Conservation (phyloP, 2,888 invertebrate genomes). For the Deilephila elpenor region DNA sequence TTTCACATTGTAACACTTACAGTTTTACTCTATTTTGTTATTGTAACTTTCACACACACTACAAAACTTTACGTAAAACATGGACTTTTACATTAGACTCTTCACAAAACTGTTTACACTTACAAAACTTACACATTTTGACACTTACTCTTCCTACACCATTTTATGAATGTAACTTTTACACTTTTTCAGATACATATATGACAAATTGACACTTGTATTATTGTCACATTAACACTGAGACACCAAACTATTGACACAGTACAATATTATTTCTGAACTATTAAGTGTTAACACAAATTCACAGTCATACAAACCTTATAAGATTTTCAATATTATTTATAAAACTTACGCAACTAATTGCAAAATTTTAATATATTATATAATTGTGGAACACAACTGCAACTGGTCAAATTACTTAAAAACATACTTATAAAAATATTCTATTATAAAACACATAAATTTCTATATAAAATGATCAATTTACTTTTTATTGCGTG, state of each 20-base stretch:
- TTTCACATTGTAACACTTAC: not conserved
- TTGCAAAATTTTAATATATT: no score
- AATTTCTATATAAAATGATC: no score
- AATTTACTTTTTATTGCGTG: no score
- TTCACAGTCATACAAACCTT: no score
- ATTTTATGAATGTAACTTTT: not conserved
- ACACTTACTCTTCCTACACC: not conserved
- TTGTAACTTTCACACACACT: not conserved
- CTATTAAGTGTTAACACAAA: no score
- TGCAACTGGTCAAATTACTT: no score
- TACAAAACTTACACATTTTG: no score
- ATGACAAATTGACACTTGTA: not conserved
- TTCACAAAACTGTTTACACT: not conserved
- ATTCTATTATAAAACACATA: no score
- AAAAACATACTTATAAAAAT: not conserved
- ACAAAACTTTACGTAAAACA: not conserved
- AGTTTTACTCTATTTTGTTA: not conserved
- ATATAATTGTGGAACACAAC: no score
- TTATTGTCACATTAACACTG: no score
- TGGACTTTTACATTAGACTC: not conserved
- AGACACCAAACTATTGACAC: not conserved
- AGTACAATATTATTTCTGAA: not conserved
- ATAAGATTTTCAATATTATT: no score
- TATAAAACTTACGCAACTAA: no score
- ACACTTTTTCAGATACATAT: not conserved